Base-by-base conservation (phyloP, 2,113 vertebrate species). In the Ursus arctos region DNA sequence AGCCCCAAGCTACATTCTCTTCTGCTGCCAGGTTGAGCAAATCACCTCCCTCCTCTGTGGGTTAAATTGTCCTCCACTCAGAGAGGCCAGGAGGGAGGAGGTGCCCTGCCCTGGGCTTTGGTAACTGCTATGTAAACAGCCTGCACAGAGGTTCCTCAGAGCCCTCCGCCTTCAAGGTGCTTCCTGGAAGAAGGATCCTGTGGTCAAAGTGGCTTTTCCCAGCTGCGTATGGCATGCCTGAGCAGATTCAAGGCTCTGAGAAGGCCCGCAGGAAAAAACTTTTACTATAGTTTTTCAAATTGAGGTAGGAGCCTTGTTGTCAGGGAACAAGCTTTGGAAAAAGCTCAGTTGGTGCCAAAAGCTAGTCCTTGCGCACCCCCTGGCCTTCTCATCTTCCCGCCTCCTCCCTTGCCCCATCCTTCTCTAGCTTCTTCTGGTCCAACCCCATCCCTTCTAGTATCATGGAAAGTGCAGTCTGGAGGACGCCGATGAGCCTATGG, bases 181-280 rank as follows among this genome's bases (percentile, higher is more conserved):
- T 95, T 95, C 95, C 97, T 88, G 80, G 71, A 65, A 84, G 91
- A 72, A 79, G 57, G 71, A 82, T 65, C 88, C 49, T 90, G 90
- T 53, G 76, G 81, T 67, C 74, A 13, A 3, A 95, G 80, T 86
- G 84, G 91, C 80, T 95, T 96, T 97, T 90, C 24, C 89, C 94
- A 95, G 92, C 88, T 74, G 74, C 51, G 49, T 53, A 63, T 71
- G 67, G 49, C 81, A 53, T 0, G 43, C 18, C 49, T 40, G 22
- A 61, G 95, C 72, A 40, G 19, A 91, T 31, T 86, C 71, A 71
- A 96, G 72, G 74, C 84, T 87, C 96, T 81, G 84, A 93, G 76
- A 85, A 91, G 97, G 69, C 33, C 85, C 0, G 18, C 24, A 69
- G 87, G 67, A 69, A 89, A 74, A 67, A 43, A 22, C 19, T 47